Conservation (phyloP, 2,797 vertebrate species). For the Distichodus sexfasciatus region DNA sequence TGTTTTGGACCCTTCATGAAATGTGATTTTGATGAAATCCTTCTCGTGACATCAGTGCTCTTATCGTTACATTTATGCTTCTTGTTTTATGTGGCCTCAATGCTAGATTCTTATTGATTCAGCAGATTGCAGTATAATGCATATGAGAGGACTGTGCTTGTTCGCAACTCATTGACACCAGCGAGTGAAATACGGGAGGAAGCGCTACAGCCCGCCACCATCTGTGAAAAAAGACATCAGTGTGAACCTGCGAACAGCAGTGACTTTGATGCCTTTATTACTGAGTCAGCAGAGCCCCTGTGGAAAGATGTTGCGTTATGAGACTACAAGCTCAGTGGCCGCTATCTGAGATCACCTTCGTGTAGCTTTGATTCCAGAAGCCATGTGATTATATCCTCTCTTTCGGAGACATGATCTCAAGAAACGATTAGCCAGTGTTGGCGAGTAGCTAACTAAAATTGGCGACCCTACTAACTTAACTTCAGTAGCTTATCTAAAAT, state of each 20-base stretch:
- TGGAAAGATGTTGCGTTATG: neutral
- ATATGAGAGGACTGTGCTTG: slow-evolving; percentile 11
- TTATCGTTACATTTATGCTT: no score
- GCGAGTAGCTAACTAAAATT: no score
- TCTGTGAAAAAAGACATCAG: slow-evolving; percentile 24
- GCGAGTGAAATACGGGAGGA: slow-evolving; percentile 19
- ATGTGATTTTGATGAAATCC: no score
- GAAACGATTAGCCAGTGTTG: no score
- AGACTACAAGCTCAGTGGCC: neutral
- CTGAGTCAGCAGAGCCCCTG: slow-evolving; percentile 2
- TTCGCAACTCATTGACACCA: slow-evolving; percentile 11
- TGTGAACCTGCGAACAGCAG: slow-evolving; percentile 7
- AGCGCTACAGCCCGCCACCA: slow-evolving; percentile 17
- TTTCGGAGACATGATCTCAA: neutral
- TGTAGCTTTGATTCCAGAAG: no score
- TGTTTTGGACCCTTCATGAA: no score
- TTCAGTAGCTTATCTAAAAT: neutral
- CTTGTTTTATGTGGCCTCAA: no score
- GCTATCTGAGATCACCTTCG: neutral
- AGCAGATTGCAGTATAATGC: slow-evolving; percentile 27
- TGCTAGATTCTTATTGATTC: slow-evolving; percentile 35
- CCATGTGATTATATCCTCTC: no score
- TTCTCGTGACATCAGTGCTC: no score
- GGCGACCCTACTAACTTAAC: no score
- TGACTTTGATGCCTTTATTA: slow-evolving; percentile 26